These are phyloP conservation scores for Puffinus mauretanicus DNA, from an alignment of 2,113 vertebrate species.

Conservation along the genomic window DNA sequence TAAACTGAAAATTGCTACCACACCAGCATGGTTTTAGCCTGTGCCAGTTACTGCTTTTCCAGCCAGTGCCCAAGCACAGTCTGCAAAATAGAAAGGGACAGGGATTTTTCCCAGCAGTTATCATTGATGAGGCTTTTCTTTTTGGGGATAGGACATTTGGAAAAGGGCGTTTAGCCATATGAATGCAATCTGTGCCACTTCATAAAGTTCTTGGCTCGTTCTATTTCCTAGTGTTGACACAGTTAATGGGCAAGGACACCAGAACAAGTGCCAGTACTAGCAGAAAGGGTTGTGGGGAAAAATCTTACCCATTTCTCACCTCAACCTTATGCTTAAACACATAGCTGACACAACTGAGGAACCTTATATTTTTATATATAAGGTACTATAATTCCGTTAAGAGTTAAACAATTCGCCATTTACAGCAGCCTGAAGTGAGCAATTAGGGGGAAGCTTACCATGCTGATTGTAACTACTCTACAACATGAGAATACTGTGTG, in stretches of 20 bases:
- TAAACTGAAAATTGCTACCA: background rate
- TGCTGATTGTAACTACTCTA: background rate
- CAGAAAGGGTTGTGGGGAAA: background rate
- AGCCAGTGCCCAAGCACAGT: background rate
- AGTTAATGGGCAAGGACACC: background rate
- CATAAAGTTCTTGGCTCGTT: background rate
- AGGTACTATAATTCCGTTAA: background rate
- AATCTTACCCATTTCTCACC: background rate
- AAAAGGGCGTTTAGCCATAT: background rate
- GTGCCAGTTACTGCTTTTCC: background rate
- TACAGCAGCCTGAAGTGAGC: background rate
- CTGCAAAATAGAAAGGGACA: background rate
- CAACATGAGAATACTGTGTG: background rate
- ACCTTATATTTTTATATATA: background rate
- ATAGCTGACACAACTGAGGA: background rate
- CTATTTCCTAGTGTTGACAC: background rate
- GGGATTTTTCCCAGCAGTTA: accelerated
- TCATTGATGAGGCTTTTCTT: background rate
- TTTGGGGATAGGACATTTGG: accelerated
- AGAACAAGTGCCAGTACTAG: background rate
- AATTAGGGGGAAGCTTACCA: background rate
- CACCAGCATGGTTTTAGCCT: background rate
- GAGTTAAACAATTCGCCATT: background rate
- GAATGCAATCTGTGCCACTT: background rate
- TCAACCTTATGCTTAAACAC: background rate